Percentiles rank a stretch among this genome's conserved stretches.
phyloP scores from a whole-genome alignment of 2,113 vertebrate species.

The Antennarius striatus region DNA sequence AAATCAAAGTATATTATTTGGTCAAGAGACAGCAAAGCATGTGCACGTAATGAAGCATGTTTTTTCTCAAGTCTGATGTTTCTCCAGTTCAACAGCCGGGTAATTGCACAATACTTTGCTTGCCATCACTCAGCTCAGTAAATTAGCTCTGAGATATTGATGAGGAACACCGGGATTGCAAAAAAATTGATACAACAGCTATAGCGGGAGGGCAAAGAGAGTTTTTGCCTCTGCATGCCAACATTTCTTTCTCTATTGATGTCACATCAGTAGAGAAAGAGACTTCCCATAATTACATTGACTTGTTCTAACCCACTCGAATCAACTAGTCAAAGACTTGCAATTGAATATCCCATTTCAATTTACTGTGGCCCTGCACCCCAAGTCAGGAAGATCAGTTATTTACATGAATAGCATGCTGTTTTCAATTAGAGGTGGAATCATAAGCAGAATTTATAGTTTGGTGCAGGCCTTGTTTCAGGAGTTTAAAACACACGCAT shows the following conservation, averaged over 20 bases:
- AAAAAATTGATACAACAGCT: slow-evolving; percentile 3
- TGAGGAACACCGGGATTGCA: not conserved
- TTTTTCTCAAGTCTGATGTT: slow-evolving; percentile 63
- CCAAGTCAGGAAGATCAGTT: no score
- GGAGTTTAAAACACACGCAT: no score
- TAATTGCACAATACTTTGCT: not conserved
- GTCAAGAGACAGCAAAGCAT: not conserved
- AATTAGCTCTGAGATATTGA: slow-evolving; percentile 11
- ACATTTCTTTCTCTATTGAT: slow-evolving; percentile 37
- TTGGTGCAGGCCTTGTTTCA: no score
- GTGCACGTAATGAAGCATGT: slow-evolving; percentile 49
- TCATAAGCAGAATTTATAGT: no score
- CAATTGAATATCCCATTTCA: not conserved
- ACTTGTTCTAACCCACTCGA: slow-evolving; percentile 39
- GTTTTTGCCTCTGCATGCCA: slow-evolving; percentile 5
- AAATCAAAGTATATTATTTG: no score
- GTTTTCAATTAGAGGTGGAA: no score
- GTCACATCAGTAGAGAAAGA: slow-evolving; percentile 16
- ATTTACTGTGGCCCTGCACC: no score
- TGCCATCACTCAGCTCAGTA: not conserved
- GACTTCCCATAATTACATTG: slow-evolving; percentile 37
- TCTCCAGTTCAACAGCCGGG: slow-evolving; percentile 18
- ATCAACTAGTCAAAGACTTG: slow-evolving; percentile 48
- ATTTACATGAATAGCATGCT: no score
- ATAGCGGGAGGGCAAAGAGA: not conserved